Conservation (phyloP, 1,140 invertebrate species). For the Camponotus pennsylvanicus region DNA sequence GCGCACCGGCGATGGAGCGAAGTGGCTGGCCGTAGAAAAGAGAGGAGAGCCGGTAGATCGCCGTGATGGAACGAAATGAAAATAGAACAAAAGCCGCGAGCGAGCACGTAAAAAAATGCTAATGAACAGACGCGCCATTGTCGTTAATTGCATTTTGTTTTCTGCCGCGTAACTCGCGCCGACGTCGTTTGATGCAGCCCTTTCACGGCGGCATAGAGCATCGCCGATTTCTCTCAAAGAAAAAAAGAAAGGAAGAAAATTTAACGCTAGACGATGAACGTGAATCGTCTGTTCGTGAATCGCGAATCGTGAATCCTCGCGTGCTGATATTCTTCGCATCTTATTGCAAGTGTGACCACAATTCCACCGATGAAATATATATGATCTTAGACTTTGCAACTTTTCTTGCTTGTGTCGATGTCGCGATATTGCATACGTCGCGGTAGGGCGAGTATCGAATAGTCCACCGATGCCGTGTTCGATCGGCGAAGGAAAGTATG, state of each 20-base stretch:
- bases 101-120: conserved; percentile 79
- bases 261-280: conserved; percentile 13
- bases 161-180: conserved; percentile 62
- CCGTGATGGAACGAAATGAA: conserved; percentile 54
- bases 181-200: conserved; percentile 41
- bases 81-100: conserved; percentile 70
- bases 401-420: conserved; percentile 10
- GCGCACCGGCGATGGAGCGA: conserved; percentile 47
- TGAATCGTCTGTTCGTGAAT: too few relatives aligned
- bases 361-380: conserved; percentile 12
- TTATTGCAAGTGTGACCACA: neutral
- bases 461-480: conserved; percentile 63
- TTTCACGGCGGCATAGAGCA: conserved; percentile 43
- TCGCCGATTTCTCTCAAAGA: conserved; percentile 30
- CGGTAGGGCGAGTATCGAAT: conserved; percentile 61
- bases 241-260: neutral
- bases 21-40: conserved; percentile 55
- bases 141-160: conserved; percentile 66
- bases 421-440: conserved; percentile 22
- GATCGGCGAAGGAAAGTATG: conserved; percentile 64
- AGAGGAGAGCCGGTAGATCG: conserved; percentile 57
- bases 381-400: conserved; percentile 21
- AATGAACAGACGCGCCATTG: conserved; percentile 77
- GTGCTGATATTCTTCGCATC: neutral
- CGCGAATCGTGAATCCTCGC: neutral